Evolutionary conservation across 2,797 vertebrate genomes (phyloP).

Genomic region (Acanthornis magna): DNA sequence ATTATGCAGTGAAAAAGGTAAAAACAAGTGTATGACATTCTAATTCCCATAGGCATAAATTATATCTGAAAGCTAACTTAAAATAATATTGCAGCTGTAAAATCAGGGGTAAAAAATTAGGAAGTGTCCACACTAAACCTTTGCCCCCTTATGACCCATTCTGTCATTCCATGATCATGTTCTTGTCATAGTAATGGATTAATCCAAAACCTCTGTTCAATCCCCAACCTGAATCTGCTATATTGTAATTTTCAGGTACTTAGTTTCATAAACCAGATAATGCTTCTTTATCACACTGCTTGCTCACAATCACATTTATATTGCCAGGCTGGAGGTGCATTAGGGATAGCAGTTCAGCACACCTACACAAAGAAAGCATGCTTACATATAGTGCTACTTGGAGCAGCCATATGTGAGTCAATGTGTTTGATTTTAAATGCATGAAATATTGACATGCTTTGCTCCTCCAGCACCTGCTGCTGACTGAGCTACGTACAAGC

Average conservation of each 20-base stretch:
- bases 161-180: not conserved
- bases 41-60: not conserved
- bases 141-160: rapidly evolving
- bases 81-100: not conserved
- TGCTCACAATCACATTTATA: not conserved
- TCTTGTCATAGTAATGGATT: not conserved
- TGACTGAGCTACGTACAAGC: not conserved
- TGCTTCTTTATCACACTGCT: not conserved
- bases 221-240: not conserved
- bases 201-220: not conserved
- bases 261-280: not conserved
- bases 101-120: not conserved
- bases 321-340: not conserved
- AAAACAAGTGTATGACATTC: not conserved
- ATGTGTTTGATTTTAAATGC: slow-evolving; percentile 33
- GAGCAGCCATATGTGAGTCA: slow-evolving; percentile 13
- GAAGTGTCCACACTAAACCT: not conserved
- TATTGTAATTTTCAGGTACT: not conserved
- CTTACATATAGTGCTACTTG: not conserved
- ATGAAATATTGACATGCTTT: slow-evolving; percentile 43
- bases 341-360: not conserved
- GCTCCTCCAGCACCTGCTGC: slow-evolving; percentile 49
- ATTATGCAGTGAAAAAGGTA: not conserved
- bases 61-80: not conserved
- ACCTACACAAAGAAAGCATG: not conserved